Conservation (phyloP, 2,113 vertebrate genomes). For the Peromyscus leucopus region DNA sequence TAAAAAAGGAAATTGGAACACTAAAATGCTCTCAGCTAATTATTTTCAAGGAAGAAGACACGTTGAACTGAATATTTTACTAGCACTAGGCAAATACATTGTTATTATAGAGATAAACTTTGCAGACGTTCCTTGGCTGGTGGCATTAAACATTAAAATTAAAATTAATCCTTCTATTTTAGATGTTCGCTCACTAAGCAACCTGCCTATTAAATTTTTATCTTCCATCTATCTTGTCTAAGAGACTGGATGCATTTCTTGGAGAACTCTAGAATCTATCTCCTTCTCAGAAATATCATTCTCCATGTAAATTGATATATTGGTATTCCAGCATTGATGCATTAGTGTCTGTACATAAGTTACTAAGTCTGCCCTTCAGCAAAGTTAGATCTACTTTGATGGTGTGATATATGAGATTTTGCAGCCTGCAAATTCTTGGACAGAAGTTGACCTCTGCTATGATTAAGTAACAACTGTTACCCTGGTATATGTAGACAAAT, state of each 20-base stretch:
- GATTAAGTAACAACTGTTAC: background rate
- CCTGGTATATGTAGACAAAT: background rate
- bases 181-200: slow-evolving; percentile 42
- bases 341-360: slow-evolving; percentile 22
- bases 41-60: background rate
- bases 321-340: background rate
- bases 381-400: background rate
- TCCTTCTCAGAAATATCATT: slow-evolving; percentile 35
- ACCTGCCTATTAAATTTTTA: slow-evolving; percentile 67
- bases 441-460: background rate
- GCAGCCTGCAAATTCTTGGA: background rate
- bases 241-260: background rate
- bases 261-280: background rate
- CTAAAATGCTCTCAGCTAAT: background rate
- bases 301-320: slow-evolving; percentile 25
- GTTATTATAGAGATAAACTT: slow-evolving; percentile 34
- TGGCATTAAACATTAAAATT: slow-evolving; percentile 62
- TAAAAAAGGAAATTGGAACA: background rate
- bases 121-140: slow-evolving; percentile 29
- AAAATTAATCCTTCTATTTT: slow-evolving; percentile 66
- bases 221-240: slow-evolving; percentile 21
- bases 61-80: slow-evolving; percentile 4
- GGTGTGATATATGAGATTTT: background rate
- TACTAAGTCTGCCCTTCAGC: slow-evolving; percentile 36
- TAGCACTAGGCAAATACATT: background rate